These are phyloP conservation scores for Drosophila tropicalis DNA, from an alignment of 1,140 invertebrate species.

Conservation along the genomic window DNA sequence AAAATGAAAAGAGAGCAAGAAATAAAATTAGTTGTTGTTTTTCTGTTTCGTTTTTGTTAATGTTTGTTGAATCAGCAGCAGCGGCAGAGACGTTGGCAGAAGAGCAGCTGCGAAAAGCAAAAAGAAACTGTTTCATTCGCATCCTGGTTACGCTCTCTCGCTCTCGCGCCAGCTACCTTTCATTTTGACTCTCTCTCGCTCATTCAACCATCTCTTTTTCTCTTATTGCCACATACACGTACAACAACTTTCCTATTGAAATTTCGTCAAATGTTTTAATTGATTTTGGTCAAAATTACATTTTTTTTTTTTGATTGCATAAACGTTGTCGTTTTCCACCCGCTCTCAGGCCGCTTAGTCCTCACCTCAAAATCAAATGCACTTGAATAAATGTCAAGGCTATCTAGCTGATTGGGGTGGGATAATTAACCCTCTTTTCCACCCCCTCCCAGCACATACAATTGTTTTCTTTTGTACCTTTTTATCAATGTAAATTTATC, in stretches of 20 bases:
- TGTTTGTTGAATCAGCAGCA: constrained; percentile 5
- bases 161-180: constrained; percentile 32
- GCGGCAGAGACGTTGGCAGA: constrained; percentile 14
- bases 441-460: not conserved
- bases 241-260: constrained; percentile 51
- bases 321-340: not conserved
- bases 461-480: constrained; percentile 24
- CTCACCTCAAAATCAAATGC: not conserved
- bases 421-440: constrained; percentile 9
- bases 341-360: too few species aligned
- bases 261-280: constrained; percentile 49
- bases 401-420: constrained; percentile 21
- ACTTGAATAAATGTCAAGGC: constrained; percentile 63
- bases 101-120: constrained; percentile 34
- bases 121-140: constrained; percentile 25
- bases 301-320: constrained; percentile 16
- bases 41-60: constrained; percentile 7
- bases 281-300: constrained; percentile 29
- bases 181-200: constrained; percentile 12
- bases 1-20: constrained; percentile 44
- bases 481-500: constrained; percentile 23
- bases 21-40: constrained; percentile 40
- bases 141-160: constrained; percentile 48
- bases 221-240: not conserved
- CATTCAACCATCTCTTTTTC: constrained; percentile 55